A percentile compares a stretch with the other conserved stretches of the same genome.
Evolutionary conservation across 2,113 vertebrate species (phyloP).

Genomic region (Tylochromis polylepis): DNA sequence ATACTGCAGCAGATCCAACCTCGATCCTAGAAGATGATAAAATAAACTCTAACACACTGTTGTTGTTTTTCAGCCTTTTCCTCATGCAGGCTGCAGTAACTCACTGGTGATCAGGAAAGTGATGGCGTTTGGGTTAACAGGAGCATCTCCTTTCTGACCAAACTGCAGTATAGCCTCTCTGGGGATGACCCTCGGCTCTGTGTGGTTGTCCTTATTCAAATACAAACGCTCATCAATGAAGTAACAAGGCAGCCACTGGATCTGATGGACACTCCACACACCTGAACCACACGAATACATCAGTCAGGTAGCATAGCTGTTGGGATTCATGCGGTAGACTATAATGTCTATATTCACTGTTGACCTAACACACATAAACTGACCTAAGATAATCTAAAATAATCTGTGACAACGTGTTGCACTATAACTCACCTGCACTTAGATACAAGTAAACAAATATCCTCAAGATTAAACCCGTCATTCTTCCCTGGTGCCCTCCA

Average conservation of each 20-base stretch:
- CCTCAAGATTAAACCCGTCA: not conserved
- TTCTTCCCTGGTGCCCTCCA: not conserved
- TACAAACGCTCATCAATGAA: constrained; percentile 60
- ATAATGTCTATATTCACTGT: not conserved
- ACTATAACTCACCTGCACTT: constrained; percentile 21
- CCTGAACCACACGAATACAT: not conserved
- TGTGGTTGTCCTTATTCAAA: not conserved
- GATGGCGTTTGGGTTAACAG: constrained; percentile 50
- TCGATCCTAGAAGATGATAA: constrained; percentile 39
- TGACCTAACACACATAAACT: not conserved
- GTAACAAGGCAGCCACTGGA: constrained; percentile 66
- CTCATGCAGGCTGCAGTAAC: not conserved
- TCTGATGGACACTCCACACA: constrained; percentile 7
- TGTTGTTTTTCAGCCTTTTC: not conserved
- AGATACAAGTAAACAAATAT: not conserved
- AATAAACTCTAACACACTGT: not conserved
- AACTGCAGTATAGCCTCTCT: constrained; percentile 69
- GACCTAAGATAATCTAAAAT: not conserved
- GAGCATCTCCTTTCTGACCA: constrained; percentile 53
- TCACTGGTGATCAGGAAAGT: constrained; percentile 71
- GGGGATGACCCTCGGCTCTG: constrained; percentile 23
- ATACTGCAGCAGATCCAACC: constrained; percentile 56
- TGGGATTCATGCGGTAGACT: not conserved
- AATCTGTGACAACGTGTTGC: not conserved
- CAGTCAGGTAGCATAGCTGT: not conserved